phyloP scores from a whole-genome alignment of 2,888 invertebrate species.

The Exocentrus adspersus region DNA sequence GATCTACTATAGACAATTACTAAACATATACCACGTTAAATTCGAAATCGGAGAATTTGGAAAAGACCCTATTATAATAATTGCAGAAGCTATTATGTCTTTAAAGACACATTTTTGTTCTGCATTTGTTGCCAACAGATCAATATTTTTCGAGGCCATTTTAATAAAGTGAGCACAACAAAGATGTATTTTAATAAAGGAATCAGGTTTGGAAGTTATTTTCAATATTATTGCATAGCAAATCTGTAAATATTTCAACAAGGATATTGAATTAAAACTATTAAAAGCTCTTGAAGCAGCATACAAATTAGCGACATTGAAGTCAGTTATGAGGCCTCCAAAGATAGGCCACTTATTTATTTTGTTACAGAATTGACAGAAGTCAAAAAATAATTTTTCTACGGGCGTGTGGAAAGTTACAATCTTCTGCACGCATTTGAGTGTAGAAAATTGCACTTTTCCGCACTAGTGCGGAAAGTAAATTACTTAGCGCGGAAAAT shows the following conservation, averaged over 20 bases:
- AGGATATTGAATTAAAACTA: constrained; percentile 16
- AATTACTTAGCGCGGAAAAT: too few species aligned
- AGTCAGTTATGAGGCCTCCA: constrained; percentile 30
- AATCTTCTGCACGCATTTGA: too few species aligned
- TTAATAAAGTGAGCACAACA: constrained; percentile 30
- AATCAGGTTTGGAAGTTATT: not conserved
- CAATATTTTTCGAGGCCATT: constrained; percentile 27
- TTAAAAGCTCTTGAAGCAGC: constrained; percentile 21
- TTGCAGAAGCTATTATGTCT: not conserved
- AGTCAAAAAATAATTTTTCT: constrained; percentile 31
- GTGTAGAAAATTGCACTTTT: too few species aligned
- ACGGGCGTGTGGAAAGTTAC: too few species aligned
- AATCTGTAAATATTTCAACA: constrained; percentile 24
- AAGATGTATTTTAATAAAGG: constrained; percentile 22
- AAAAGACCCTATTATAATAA: too few species aligned
- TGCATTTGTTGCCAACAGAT: not conserved
- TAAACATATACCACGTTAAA: too few species aligned
- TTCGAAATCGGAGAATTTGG: too few species aligned
- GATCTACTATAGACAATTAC: too few species aligned
- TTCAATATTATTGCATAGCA: not conserved
- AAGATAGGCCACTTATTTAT: constrained; percentile 31
- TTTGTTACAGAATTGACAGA: constrained; percentile 22
- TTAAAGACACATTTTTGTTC: not conserved
- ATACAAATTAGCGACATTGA: constrained; percentile 33
- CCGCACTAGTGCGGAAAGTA: too few species aligned